Evolutionary conservation across 2,888 invertebrate species (phyloP).

Genomic region (Caenorhabditis panamensis): DNA sequence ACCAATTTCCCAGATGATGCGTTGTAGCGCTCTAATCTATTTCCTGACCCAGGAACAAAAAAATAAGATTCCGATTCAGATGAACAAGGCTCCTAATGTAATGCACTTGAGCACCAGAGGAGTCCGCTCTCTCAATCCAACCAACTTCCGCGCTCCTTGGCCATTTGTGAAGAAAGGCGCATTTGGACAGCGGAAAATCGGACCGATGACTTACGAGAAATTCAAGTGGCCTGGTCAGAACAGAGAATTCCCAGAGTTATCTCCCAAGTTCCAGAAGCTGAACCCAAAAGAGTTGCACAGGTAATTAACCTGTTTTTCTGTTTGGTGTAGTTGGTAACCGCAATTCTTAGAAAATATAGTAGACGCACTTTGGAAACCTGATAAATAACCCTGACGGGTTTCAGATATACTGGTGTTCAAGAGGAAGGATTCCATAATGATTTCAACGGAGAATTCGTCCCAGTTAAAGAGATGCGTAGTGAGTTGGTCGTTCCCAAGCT

Average conservation of each 20-base stretch:
- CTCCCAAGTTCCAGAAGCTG: conserved; percentile 76
- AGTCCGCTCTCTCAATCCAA: conserved; percentile 73
- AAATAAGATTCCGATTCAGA: conserved; percentile 12
- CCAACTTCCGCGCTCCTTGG: conserved; percentile 78
- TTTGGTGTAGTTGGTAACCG: background rate
- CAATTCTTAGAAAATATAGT: background rate
- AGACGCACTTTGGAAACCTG: background rate
- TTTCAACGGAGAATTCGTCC: conserved; percentile 77
- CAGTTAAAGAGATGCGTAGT: conserved; percentile 92
- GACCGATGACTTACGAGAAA: conserved; percentile 74
- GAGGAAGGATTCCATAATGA: conserved; percentile 75
- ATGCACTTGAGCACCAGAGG: conserved; percentile 57
- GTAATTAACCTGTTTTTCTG: conserved; percentile 22
- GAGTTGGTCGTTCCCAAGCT: conserved; percentile 94
- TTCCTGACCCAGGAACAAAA: background rate
- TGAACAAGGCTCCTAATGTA: conserved; percentile 21
- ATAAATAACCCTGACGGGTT: background rate
- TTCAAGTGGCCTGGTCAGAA: conserved; percentile 78
- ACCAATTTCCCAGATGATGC: background rate
- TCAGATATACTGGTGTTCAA: conserved; percentile 76
- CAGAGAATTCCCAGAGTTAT: conserved; percentile 78
- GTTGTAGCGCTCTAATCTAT: background rate
- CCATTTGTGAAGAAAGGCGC: conserved; percentile 80
- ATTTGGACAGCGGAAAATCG: conserved; percentile 78
- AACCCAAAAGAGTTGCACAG: conserved; percentile 73